These are phyloP conservation scores for Corythornis cristatus DNA, from an alignment of 2,113 vertebrate genomes.

Conservation along the genomic window DNA sequence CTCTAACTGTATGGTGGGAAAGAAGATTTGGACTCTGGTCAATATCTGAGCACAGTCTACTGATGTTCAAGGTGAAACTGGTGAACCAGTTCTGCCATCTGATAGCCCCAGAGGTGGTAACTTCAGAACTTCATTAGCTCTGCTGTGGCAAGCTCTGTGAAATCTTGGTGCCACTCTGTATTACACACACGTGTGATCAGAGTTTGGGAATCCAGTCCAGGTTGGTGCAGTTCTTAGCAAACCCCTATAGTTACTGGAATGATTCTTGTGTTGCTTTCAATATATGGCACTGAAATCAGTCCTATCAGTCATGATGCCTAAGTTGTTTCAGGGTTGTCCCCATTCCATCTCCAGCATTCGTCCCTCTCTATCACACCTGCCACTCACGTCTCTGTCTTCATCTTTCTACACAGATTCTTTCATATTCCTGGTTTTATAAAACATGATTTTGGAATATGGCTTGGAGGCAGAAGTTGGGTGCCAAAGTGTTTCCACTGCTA, in stretches of 20 bases:
- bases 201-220: neutral
- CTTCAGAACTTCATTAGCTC: neutral
- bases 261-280: neutral
- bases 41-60: neutral
- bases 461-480: neutral
- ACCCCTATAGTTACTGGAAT: neutral
- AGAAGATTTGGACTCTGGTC: neutral
- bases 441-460: neutral
- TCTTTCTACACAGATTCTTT: neutral
- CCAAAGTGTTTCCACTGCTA: neutral
- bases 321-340: neutral
- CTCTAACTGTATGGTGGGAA: neutral
- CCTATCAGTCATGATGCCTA: neutral
- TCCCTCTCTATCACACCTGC: too few relatives aligned
- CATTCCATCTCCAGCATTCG: neutral
- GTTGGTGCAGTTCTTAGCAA: neutral
- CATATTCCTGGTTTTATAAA: neutral
- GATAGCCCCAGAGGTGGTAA: neutral
- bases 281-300: neutral
- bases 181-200: too few relatives aligned
- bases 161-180: too few relatives aligned
- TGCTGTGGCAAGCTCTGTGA: neutral
- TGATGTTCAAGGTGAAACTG: neutral
- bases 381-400: neutral
- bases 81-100: neutral